A percentile compares a stretch with the other conserved stretches of the same genome.
Evolutionary conservation across 2,113 vertebrate genomes (phyloP).

Genomic region (Opisthocomus hoazin): DNA sequence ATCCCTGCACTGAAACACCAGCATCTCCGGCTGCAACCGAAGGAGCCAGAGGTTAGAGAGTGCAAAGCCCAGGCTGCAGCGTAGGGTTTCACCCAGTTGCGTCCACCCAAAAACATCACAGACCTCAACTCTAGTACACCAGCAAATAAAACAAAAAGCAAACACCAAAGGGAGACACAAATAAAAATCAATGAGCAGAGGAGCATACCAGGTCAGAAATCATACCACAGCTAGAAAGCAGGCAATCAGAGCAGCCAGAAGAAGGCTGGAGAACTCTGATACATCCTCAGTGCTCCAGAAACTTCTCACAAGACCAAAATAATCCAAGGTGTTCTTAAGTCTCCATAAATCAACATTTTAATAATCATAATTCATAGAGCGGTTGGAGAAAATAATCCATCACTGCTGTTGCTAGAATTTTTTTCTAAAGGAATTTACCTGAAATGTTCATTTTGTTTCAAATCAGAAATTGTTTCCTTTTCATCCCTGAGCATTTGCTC

Average conservation of each 20-base stretch:
- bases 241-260: neutral
- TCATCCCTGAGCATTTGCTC: neutral
- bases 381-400: neutral
- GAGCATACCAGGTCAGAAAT: neutral
- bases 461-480: neutral
- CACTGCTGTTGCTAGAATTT: neutral
- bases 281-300: neutral
- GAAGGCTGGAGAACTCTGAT: neutral
- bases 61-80: neutral
- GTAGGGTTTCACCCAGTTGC: neutral
- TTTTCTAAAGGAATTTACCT: neutral
- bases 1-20: neutral
- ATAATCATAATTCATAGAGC: neutral
- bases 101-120: neutral
- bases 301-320: neutral
- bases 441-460: neutral
- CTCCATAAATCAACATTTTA: constrained; percentile 27
- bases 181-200: neutral
- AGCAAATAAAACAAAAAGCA: neutral
- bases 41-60: neutral
- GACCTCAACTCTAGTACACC: neutral
- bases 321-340: neutral
- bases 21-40: neutral
- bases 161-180: neutral
- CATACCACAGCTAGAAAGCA: neutral